Evolutionary conservation across 2,888 invertebrate genomes (phyloP).

Genomic region (Margaritifera margaritifera): DNA sequence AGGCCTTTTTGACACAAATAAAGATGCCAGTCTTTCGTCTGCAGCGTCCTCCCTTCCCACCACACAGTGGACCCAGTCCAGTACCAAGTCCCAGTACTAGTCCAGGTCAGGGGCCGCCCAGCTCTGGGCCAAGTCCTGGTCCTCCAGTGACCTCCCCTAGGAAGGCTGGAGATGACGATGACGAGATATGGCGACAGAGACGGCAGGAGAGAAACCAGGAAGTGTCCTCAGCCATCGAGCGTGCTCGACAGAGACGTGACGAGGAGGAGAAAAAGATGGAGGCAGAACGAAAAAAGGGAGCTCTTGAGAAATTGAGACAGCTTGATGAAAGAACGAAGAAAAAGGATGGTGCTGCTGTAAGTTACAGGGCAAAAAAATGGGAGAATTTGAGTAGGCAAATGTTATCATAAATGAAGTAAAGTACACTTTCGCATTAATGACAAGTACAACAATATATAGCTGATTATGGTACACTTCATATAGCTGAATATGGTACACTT

Average conservation of each 20-base stretch:
- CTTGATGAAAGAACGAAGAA: conserved; percentile 79
- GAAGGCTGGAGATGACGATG: conserved; percentile 75
- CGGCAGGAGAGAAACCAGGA: conserved; percentile 77
- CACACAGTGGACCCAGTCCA: conserved; percentile 7
- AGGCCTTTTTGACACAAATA: background rate
- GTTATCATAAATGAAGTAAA: too few relatives aligned
- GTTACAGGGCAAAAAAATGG: conserved; percentile 6
- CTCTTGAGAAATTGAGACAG: conserved; percentile 81
- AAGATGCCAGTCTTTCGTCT: conserved; percentile 3
- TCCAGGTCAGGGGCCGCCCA: conserved; percentile 5
- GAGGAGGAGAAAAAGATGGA: conserved; percentile 84
- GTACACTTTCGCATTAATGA: too few relatives aligned
- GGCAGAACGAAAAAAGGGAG: conserved; percentile 74
- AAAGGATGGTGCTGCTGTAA: conserved; percentile 70
- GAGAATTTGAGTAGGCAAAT: background rate
- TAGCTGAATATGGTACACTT: too few relatives aligned
- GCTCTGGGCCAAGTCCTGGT: conserved; percentile 18
- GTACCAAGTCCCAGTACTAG: conserved; percentile 7
- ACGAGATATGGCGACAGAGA: conserved; percentile 82
- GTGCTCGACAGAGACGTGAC: conserved; percentile 87
- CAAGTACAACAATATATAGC: too few relatives aligned
- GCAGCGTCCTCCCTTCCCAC: conserved; percentile 5
- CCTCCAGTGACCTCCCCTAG: conserved; percentile 34
- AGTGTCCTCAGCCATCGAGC: conserved; percentile 81
- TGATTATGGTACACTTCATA: too few relatives aligned